Evolutionary conservation across 2,797 vertebrate species (phyloP).

Genomic region (Muscicapa striata): DNA sequence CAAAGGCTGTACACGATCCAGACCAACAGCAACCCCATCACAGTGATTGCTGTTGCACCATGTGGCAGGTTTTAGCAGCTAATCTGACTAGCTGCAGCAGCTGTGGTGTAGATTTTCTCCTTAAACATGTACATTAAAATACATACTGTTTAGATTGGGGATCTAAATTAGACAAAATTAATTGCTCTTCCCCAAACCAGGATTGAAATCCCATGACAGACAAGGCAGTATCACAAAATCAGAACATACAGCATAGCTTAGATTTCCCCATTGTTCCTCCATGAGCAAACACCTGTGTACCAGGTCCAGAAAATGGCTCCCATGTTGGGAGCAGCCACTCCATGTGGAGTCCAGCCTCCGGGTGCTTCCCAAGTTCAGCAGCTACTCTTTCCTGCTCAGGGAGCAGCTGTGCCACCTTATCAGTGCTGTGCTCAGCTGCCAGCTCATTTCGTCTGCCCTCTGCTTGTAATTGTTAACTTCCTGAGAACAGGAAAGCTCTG

Average conservation of each 20-base stretch:
- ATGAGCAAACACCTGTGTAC: background rate
- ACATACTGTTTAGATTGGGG: background rate
- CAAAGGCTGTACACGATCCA: background rate
- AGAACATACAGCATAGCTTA: rapidly evolving
- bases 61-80: background rate
- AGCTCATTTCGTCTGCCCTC: conserved; percentile 51
- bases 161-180: background rate
- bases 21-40: background rate
- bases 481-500: conserved; percentile 68
- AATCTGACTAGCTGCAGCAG: background rate
- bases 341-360: background rate
- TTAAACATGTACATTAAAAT: background rate
- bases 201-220: background rate
- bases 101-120: background rate
- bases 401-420: conserved; percentile 6
- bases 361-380: background rate
- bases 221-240: background rate
- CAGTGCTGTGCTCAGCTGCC: background rate
- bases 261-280: background rate
- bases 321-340: background rate
- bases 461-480: conserved; percentile 72
- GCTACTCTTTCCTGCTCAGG: background rate
- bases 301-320: background rate
- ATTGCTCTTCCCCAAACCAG: background rate
- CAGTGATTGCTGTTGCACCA: background rate